A percentile compares a stretch with the other conserved stretches of the same genome.
phyloP scores from a whole-genome alignment of 2,888 invertebrate species.

The Leptinotarsa tumamoca region DNA sequence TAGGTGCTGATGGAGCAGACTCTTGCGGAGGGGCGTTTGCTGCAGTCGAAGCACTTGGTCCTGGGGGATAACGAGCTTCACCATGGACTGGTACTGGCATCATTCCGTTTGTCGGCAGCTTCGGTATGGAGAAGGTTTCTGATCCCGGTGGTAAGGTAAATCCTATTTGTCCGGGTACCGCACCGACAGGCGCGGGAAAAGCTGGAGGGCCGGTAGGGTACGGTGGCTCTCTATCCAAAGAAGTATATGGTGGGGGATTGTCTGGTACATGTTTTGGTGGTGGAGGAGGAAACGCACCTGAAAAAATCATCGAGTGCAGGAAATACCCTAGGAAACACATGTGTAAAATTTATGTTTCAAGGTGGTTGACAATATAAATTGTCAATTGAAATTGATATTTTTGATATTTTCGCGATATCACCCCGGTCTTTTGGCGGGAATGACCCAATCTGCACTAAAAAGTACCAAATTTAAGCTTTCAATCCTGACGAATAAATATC shows the following conservation, averaged over 20 bases:
- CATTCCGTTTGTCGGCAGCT: background rate
- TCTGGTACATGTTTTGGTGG: background rate
- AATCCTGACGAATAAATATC: too few species aligned
- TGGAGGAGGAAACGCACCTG: background rate
- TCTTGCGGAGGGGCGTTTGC: constrained; percentile 3
- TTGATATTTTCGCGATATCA: too few species aligned
- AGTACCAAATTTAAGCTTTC: too few species aligned
- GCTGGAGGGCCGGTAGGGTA: background rate
- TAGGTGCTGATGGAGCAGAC: constrained; percentile 14
- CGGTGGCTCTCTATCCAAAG: background rate
- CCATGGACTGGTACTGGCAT: constrained; percentile 25
- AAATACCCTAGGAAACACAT: too few species aligned
- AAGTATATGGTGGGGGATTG: background rate
- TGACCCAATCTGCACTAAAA: too few species aligned
- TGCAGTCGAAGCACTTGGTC: constrained; percentile 2
- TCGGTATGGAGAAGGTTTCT: background rate
- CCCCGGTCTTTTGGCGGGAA: too few species aligned
- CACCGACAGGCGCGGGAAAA: background rate
- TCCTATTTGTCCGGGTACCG: constrained; percentile 7
- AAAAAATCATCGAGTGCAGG: background rate
- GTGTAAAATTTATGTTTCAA: too few species aligned
- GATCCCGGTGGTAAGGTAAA: background rate
- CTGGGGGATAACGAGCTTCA: constrained; percentile 12
- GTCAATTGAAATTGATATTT: too few species aligned
- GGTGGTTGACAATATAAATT: too few species aligned